Base-by-base conservation (phyloP, 2,888 invertebrate species). In the Tromatobia lineatoria region DNA sequence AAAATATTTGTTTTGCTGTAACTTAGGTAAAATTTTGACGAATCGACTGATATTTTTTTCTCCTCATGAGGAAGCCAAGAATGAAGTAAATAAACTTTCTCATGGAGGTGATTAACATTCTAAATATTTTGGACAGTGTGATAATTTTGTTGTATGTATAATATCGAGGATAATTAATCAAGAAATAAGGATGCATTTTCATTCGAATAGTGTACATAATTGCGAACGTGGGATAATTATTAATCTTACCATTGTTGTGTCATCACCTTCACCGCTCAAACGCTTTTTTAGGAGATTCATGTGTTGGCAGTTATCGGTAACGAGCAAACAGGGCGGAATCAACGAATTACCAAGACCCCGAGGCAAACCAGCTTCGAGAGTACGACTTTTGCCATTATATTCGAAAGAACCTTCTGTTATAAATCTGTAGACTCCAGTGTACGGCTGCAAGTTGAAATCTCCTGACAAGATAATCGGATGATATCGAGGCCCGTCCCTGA, bases 391-490 rank as follows among this genome's bases (percentile, higher is more conserved):
- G 78, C 89, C 94, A 89, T 87, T 93, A 94, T 88, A 92, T 71
- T 93, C 93, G 88, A 97, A 94, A 64, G 92, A 90, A 18, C 98
- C 97, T 29, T 94, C 94, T 0, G 95, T 95, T 69, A 98, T 93
- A 64, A 98, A 95, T 77, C 95, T 94, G 89, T 97, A 96, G 0
- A 98, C 95, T 2, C 96, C 95, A 54, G 97, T 96, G 59, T 95
- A 93, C 0, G 98, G 98, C 79, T 95, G 94, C 2, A 97, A 96
- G 94, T 99, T 99, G 85, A 99, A 97, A 94, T 99, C 99, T 0
- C 99, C 99, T 4, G 98, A 97, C 83, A 99, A 88, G 82, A 99
- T 96, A 6, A 98, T 95, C 0, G 99, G 98, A 52, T 96, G 92
- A 91, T 97, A 96, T 4, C 94, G 93, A 0, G 94, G 91, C 8